A percentile compares a stretch with the other conserved stretches of the same genome.
phyloP scores from a whole-genome alignment of 2,888 invertebrate species.

The Drosophila paranaensis region DNA sequence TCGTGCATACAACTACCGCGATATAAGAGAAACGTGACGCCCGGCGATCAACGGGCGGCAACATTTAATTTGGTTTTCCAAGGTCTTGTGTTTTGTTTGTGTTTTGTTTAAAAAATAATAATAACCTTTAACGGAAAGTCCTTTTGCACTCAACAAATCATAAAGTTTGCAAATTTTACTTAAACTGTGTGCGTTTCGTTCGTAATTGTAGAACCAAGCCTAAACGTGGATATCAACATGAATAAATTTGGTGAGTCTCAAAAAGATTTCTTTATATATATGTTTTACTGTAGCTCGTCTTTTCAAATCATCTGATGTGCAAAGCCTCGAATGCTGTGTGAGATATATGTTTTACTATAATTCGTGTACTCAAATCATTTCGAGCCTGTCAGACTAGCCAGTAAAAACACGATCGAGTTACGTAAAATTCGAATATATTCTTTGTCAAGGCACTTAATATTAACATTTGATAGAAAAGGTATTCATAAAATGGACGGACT shows the following conservation, averaged over 20 bases:
- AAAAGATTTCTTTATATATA: background rate
- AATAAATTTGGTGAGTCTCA: constrained; percentile 69
- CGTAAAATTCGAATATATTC: constrained; percentile 31
- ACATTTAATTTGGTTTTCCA: constrained; percentile 61
- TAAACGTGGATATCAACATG: constrained; percentile 52
- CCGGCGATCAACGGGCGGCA: constrained; percentile 63
- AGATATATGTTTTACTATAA: constrained; percentile 23
- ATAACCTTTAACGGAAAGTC: constrained; percentile 31
- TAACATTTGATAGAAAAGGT: constrained; percentile 47
- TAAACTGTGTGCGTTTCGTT: constrained; percentile 27
- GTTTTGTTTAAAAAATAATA: constrained; percentile 42
- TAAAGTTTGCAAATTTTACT: constrained; percentile 37
- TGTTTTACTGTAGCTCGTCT: constrained; percentile 33
- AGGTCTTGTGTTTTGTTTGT: constrained; percentile 59
- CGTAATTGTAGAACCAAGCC: constrained; percentile 15
- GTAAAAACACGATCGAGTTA: constrained; percentile 17
- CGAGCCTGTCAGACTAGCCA: constrained; percentile 1
- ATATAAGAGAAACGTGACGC: constrained; percentile 56
- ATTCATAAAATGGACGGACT: constrained; percentile 60
- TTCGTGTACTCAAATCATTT: constrained; percentile 33
- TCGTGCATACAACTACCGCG: constrained; percentile 52
- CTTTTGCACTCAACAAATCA: constrained; percentile 42
- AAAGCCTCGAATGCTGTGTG: no score
- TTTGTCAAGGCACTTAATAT: constrained; percentile 61
- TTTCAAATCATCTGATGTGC: background rate